These are phyloP conservation scores for Pituophis catenifer DNA, from an alignment of 2,113 vertebrate genomes.

Conservation along the genomic window DNA sequence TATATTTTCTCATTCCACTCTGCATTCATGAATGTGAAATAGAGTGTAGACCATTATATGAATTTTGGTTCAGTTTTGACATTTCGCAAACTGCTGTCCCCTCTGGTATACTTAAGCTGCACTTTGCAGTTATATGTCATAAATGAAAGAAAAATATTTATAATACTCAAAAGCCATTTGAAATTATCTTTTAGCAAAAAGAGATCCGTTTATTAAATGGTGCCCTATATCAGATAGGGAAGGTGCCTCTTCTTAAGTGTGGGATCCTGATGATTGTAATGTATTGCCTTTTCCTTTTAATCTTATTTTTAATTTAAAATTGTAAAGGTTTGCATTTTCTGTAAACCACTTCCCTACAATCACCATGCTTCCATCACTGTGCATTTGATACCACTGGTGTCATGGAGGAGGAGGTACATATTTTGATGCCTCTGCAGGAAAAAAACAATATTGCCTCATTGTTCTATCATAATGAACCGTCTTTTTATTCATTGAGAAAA, in stretches of 20 bases:
- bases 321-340: constrained; percentile 51
- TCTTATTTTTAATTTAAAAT: constrained; percentile 30
- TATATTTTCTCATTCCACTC: constrained; percentile 58
- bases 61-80: constrained; percentile 68
- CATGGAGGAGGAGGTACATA: constrained; percentile 57
- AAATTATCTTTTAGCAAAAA: constrained; percentile 54
- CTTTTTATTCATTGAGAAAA: constrained; percentile 63
- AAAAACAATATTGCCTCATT: constrained; percentile 59
- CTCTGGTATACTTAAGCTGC: constrained; percentile 65
- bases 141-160: constrained; percentile 70
- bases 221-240: constrained; percentile 20
- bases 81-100: constrained; percentile 72
- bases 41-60: constrained; percentile 67
- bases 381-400: constrained; percentile 59
- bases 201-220: constrained; percentile 45
- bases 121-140: constrained; percentile 66
- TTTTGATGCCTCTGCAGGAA: constrained; percentile 67
- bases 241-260: constrained; percentile 37
- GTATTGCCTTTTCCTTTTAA: constrained; percentile 29
- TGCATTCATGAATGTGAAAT: constrained; percentile 68
- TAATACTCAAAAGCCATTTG: constrained; percentile 70
- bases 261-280: constrained; percentile 31
- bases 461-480: constrained; percentile 64
- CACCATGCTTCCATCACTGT: constrained; percentile 52
- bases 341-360: constrained; percentile 40